phyloP scores from a whole-genome alignment of 2,797 vertebrate genomes.

The Catharus ustulatus region DNA sequence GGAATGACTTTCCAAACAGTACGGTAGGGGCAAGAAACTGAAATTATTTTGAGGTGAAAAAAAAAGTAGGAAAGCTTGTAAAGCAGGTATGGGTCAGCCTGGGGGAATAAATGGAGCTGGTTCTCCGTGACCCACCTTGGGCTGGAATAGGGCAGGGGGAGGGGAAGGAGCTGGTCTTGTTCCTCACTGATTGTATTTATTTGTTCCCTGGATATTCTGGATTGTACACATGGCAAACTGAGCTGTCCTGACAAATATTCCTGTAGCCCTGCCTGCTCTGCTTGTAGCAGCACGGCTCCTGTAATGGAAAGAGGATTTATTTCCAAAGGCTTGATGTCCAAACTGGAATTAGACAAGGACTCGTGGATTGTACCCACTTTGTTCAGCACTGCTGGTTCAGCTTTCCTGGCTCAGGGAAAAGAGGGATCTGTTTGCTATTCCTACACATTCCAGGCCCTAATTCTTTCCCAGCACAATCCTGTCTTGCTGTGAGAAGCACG shows the following conservation, averaged over 20 bases:
- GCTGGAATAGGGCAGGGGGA: background rate
- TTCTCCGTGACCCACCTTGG: background rate
- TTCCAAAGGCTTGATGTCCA: background rate
- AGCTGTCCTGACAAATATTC: background rate
- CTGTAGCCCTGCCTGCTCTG: background rate
- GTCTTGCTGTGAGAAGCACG: background rate
- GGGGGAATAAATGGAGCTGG: background rate
- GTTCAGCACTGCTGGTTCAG: background rate
- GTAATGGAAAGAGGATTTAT: background rate
- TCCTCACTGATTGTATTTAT: background rate
- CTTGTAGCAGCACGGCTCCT: background rate
- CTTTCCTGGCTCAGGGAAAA: background rate
- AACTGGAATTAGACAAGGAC: background rate
- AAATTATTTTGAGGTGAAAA: background rate
- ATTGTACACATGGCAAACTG: background rate
- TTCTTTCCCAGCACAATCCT: background rate
- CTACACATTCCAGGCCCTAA: background rate
- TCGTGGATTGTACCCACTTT: background rate
- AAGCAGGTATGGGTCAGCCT: background rate
- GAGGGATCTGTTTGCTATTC: background rate
- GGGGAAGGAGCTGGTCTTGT: background rate
- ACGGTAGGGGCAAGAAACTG: background rate
- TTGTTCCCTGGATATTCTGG: background rate
- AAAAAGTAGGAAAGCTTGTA: background rate
- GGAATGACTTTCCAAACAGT: background rate